Evolutionary conservation across 2,888 invertebrate species (phyloP).

Genomic region (Ochropleura plecta): DNA sequence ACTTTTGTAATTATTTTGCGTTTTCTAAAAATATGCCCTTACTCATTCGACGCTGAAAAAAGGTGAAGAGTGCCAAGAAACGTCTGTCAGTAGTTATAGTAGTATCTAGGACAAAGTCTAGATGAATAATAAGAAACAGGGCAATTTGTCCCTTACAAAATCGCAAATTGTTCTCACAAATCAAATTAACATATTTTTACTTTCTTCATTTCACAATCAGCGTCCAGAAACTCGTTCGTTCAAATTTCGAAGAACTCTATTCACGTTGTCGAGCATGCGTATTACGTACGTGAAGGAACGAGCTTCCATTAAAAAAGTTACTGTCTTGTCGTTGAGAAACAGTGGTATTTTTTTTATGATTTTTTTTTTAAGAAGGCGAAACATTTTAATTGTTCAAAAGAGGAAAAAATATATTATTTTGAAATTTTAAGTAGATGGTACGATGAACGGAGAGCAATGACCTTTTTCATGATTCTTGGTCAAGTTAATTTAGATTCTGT

Average conservation of each 20-base stretch:
- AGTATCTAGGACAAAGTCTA: slow-evolving; percentile 30
- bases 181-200: slow-evolving; percentile 24
- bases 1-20: slow-evolving; percentile 17
- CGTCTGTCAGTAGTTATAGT: slow-evolving; percentile 28
- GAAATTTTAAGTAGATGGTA: neutral
- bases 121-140: neutral
- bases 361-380: slow-evolving; percentile 63
- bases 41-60: slow-evolving; percentile 42
- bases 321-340: slow-evolving; percentile 53
- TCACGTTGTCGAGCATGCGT: slow-evolving; percentile 38
- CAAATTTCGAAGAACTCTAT: slow-evolving; percentile 59
- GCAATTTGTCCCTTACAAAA: neutral
- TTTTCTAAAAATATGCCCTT: slow-evolving; percentile 54
- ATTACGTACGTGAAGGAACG: slow-evolving; percentile 52
- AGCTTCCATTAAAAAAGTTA: slow-evolving; percentile 44
- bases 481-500: neutral
- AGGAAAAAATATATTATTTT: neutral
- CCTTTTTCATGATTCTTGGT: neutral
- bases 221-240: slow-evolving; percentile 48
- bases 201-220: slow-evolving; percentile 46
- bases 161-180: slow-evolving; percentile 15
- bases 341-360: slow-evolving; percentile 48
- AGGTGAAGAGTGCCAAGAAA: slow-evolving; percentile 52
- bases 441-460: neutral
- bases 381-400: slow-evolving; percentile 47